These are phyloP conservation scores for Ormyrus thymus DNA, from an alignment of 2,888 invertebrate genomes.

Conservation along the genomic window DNA sequence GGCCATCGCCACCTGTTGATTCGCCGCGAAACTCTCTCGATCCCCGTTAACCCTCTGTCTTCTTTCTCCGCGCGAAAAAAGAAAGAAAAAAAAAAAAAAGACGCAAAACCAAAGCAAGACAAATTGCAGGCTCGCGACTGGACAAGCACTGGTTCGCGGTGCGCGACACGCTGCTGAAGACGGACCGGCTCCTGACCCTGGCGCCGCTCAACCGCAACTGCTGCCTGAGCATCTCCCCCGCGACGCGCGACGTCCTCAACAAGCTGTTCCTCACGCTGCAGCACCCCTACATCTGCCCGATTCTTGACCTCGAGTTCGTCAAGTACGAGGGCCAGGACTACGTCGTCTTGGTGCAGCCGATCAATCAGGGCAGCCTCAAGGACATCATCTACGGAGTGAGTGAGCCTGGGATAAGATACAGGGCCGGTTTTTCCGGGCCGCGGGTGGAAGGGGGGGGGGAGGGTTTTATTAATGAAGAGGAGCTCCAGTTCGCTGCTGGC, in stretches of 20 bases:
- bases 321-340: constrained; percentile 75
- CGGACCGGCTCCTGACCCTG: constrained; percentile 85
- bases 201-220: constrained; percentile 81
- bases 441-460: not conserved
- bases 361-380: constrained; percentile 91
- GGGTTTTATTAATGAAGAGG: not conserved
- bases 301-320: constrained; percentile 87
- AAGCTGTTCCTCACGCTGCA: constrained; percentile 90
- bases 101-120: too few relatives aligned
- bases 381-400: constrained; percentile 91
- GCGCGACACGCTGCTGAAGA: constrained; percentile 86
- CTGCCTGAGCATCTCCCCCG: constrained; percentile 81
- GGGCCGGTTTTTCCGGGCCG: not conserved
- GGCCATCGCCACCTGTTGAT: too few relatives aligned
- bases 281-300: constrained; percentile 95
- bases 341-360: constrained; percentile 87
- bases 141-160: constrained; percentile 95
- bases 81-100: too few relatives aligned
- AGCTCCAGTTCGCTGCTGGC: not conserved
- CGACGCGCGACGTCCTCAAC: constrained; percentile 83
- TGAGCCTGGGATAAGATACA: not conserved
- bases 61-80: too few relatives aligned
- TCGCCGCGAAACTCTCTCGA: too few relatives aligned
- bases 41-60: too few relatives aligned
- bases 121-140: constrained; percentile 81